Evolutionary conservation across 2,797 vertebrate genomes (phyloP).

Genomic region (Coilia nasus): DNA sequence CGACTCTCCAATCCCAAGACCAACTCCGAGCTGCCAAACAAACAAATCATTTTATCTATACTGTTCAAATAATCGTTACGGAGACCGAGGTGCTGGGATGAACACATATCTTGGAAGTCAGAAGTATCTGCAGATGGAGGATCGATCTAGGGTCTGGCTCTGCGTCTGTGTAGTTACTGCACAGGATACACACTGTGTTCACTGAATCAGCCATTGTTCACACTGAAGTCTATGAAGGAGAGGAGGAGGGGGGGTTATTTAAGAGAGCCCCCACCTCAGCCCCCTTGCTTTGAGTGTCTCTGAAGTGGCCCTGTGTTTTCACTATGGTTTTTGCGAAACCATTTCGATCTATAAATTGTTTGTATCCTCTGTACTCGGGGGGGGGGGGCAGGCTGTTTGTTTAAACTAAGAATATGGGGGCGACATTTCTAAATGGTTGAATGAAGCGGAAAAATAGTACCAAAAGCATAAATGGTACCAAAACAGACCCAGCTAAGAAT

Average conservation of each 20-base stretch:
- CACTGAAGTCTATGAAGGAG: not conserved
- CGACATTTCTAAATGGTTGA: not conserved
- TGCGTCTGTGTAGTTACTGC: not conserved
- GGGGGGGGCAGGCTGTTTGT: not conserved
- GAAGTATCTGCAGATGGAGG: not conserved
- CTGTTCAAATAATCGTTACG: not conserved
- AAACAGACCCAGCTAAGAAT: conserved; percentile 12
- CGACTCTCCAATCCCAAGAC: too few species aligned
- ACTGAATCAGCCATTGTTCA: conserved; percentile 25
- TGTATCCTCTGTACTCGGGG: not conserved
- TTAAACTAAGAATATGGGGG: conserved; percentile 13
- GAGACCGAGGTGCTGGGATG: not conserved
- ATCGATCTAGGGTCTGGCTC: not conserved
- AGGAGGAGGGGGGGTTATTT: conserved; percentile 1
- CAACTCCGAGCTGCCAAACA: too few species aligned
- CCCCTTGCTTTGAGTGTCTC: not conserved
- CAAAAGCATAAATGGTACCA: conserved; percentile 7
- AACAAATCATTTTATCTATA: not conserved
- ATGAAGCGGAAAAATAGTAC: not conserved
- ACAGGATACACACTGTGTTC: conserved; percentile 1
- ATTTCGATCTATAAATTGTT: conserved; percentile 18
- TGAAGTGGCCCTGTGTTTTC: conserved; percentile 20
- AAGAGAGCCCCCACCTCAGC: not conserved
- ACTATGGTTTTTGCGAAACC: not conserved
- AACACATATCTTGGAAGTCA: not conserved